Evolutionary conservation across 2,888 invertebrate species (phyloP), one percentile per base, ranked within the genome.

Genomic region (Athetis lepigone): DNA sequence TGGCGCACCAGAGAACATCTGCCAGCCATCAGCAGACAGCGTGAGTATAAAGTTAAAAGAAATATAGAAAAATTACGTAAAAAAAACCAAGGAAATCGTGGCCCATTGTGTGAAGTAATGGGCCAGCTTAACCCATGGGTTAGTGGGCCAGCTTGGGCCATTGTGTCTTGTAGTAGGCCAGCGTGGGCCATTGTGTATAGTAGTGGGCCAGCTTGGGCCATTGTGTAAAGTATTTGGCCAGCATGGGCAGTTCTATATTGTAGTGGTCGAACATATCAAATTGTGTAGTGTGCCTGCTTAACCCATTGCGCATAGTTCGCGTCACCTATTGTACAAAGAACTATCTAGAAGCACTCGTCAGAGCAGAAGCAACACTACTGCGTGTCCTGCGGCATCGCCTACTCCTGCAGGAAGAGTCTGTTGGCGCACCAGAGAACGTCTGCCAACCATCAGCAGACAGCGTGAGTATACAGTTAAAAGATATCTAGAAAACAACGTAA

Each of bases 381-480:
- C 47, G 65, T 59, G 0, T 59, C 73, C 0, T 91, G 92, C 54
- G 81, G 82, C 1, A 47, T 82, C 1, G 68, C 79, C 0, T 93
- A 86, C 61, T 58, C 36, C 4, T 80, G 70, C 0, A 79, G 84
- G 23, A 92, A 91, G 63, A 85, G 88, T 13, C 45, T 92, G 0
- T 8, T 88, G 56, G 89, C 90, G 0, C 93, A 93, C 49, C 64
- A 67, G 18, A 80, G 89, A 49, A 89, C 84, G 7, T 81, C 88
- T 0, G 27, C 82, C 1, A 80, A 72, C 0, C 93, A 93, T 63
- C 91, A 89, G 58, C 80, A 86, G 11, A 85, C 78, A 36, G 72
- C 86, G 93, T 93, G 50, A 87, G 91, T 70, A 16, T 16, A 5
- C 1, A 8, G 8, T 9, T 42, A 4, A 5, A 37, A 37, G n/a